A percentile compares a stretch with the other conserved stretches of the same genome.
Conservation (phyloP, 2,113 vertebrate species). For the Arizona elegans region DNA sequence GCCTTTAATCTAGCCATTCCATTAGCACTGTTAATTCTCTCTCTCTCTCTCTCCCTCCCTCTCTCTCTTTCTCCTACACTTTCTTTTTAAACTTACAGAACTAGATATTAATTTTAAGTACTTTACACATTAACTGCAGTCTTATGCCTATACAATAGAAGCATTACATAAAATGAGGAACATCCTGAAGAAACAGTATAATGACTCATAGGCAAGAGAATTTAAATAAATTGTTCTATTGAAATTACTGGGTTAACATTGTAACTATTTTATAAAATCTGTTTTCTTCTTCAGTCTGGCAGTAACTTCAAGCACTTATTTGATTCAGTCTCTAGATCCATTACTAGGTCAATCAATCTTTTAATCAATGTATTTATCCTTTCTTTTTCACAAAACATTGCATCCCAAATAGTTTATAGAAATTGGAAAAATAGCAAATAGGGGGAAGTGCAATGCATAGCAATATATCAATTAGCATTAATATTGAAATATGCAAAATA, state of each 20-base stretch:
- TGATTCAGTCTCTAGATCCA: neutral
- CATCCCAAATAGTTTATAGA: neutral
- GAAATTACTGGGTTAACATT: neutral
- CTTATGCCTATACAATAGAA: neutral
- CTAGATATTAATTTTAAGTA: neutral
- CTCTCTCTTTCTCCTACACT: neutral
- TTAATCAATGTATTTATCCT: neutral
- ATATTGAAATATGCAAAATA: neutral
- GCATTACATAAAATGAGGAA: neutral
- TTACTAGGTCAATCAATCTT: neutral
- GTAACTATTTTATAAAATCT: neutral
- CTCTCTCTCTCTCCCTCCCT: rapidly evolving
- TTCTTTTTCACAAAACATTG: neutral
- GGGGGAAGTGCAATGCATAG: neutral
- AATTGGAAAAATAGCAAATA: neutral
- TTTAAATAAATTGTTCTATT: neutral
- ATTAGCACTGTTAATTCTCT: neutral
- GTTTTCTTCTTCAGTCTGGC: neutral
- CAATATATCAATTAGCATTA: neutral
- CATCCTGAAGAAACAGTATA: neutral
- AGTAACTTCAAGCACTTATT: neutral
- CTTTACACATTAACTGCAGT: neutral
- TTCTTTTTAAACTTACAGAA: neutral
- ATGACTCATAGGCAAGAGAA: neutral
- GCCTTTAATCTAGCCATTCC: neutral